Evolutionary conservation across 35 echinoderm and acorn worm genomes (phyloP).

Genomic region (Apostichopus californicus): DNA sequence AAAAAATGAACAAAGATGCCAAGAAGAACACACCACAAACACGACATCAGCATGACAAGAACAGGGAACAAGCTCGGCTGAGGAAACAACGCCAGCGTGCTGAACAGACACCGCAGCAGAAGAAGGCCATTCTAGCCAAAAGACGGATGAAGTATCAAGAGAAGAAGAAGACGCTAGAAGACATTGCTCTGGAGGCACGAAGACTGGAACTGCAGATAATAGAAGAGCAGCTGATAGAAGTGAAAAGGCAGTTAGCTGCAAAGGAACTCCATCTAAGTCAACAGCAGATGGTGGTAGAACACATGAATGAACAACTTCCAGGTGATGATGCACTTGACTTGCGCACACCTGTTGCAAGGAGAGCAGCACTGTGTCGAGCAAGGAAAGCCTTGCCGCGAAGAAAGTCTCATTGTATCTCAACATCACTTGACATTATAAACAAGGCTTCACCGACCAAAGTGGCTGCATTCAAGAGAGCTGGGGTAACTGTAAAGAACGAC

Average conservation of each 20-base stretch:
- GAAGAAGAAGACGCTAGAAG: conserved; percentile 3
- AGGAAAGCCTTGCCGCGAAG: conserved; percentile 28
- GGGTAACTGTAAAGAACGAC: conserved; percentile 22
- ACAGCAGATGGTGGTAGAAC: conserved; percentile 17
- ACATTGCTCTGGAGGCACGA: conserved; percentile 6
- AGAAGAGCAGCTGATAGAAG: conserved; percentile 15
- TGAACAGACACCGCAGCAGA: conserved; percentile 26
- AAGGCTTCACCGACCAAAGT: conserved; percentile 40
- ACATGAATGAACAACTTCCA: conserved; percentile 28
- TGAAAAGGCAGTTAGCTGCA: conserved; percentile 36
- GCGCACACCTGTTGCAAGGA: conserved; percentile 7
- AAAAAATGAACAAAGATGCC: not conserved
- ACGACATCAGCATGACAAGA: conserved; percentile 39
- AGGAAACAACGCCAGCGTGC: conserved; percentile 42
- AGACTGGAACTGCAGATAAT: conserved; percentile 9
- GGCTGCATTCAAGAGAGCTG: conserved; percentile 35
- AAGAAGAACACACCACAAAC: conserved; percentile 31
- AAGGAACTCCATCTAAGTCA: not conserved
- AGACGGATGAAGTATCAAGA: conserved; percentile 30
- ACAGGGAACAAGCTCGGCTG: conserved; percentile 22
- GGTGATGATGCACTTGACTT: conserved; percentile 35
- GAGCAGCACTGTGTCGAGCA: not conserved
- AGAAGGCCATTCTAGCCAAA: conserved; percentile 13
- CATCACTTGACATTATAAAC: conserved; percentile 32
- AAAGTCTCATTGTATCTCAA: conserved; percentile 37